phyloP scores from a whole-genome alignment of 2,888 invertebrate genomes.

The Conus canariensis region DNA sequence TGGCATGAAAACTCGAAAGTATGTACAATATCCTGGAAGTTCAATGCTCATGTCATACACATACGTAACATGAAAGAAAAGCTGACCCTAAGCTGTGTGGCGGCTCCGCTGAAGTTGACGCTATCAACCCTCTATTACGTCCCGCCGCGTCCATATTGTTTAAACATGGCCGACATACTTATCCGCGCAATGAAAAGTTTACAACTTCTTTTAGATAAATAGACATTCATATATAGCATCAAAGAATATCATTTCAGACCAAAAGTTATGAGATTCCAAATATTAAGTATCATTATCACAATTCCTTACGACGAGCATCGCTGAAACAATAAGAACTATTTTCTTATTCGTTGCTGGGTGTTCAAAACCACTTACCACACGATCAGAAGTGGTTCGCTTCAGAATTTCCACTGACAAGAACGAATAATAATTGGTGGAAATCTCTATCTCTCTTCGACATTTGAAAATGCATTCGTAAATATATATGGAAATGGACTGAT shows the following conservation, averaged over 20 bases:
- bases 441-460: no score
- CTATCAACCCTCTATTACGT: conserved; percentile 3
- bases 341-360: conserved; percentile 51
- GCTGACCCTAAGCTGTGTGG: conserved; percentile 23
- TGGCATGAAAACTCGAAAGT: no score
- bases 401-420: not conserved
- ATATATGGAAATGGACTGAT: not conserved
- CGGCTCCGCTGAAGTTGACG: conserved; percentile 30
- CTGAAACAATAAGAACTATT: conserved; percentile 36
- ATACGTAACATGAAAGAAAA: not conserved
- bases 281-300: not conserved
- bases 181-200: conserved; percentile 21
- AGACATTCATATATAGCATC: not conserved
- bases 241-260: not conserved
- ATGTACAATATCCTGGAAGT: not conserved
- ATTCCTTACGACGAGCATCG: no score
- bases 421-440: not conserved
- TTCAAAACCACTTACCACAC: conserved; percentile 33
- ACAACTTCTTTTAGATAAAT: not conserved
- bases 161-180: conserved; percentile 67
- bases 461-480: not conserved
- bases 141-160: conserved; percentile 70
- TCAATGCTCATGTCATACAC: not conserved
- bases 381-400: conserved; percentile 25
- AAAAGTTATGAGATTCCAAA: not conserved